Percentiles rank a stretch among this genome's conserved stretches.
Evolutionary conservation across 2,888 invertebrate species (phyloP).

Genomic region (Itoplectis maculator): DNA sequence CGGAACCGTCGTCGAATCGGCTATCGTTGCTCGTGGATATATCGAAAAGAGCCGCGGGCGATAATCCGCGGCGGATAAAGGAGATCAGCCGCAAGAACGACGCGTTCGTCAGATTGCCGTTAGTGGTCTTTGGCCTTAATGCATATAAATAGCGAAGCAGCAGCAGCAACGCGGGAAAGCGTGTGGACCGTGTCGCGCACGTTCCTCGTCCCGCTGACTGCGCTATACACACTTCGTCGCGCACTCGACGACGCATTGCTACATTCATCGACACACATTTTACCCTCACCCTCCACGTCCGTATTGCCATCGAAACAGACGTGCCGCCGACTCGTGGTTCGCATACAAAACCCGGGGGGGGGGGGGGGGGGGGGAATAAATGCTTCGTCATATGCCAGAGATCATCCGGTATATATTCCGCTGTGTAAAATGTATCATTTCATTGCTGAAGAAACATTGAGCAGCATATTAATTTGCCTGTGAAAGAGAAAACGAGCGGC

Average conservation of each 20-base stretch:
- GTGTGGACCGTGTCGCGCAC: constrained; percentile 1
- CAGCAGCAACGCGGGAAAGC: constrained; percentile 38
- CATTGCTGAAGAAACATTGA: no score
- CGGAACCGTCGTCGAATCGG: constrained; percentile 53
- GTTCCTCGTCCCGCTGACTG: constrained; percentile 11
- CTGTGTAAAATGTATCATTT: no score
- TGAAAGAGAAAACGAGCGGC: no score
- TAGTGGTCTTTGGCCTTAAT: constrained; percentile 68
- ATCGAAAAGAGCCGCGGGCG: constrained; percentile 31
- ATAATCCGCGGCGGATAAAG: constrained; percentile 66
- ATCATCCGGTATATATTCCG: no score
- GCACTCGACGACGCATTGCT: constrained; percentile 14
- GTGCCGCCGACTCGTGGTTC: no score
- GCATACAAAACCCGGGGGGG: no score
- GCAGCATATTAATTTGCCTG: no score
- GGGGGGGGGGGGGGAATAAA: constrained; percentile 2
- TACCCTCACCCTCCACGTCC: not conserved
- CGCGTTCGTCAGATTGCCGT: constrained; percentile 62
- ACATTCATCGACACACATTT: constrained; percentile 27
- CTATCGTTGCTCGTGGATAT: constrained; percentile 26
- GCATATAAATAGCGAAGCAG: constrained; percentile 63
- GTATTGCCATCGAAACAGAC: constrained; percentile 20
- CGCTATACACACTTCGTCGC: not conserved
- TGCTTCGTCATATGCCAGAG: constrained; percentile 41
- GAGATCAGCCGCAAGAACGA: constrained; percentile 63